Conservation (phyloP, 2,113 vertebrate genomes). For the Dromas ardeola region DNA sequence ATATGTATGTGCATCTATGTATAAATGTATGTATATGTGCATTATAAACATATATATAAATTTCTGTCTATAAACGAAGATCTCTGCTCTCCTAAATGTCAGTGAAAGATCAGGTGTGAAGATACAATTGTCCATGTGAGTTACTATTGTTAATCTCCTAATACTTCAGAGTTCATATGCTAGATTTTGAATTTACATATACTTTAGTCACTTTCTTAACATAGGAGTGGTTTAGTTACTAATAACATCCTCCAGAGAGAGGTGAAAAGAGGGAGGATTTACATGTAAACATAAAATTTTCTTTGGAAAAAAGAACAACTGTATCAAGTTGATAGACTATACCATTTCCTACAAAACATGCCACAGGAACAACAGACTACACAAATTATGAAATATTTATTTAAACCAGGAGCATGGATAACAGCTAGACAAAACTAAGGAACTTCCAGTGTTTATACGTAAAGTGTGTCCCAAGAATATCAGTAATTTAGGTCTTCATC, state of each 20-base stretch:
- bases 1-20: background rate
- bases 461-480: background rate
- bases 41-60: background rate
- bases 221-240: background rate
- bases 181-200: background rate
- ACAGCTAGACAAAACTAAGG: background rate
- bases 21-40: background rate
- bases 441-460: background rate
- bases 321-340: background rate
- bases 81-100: background rate
- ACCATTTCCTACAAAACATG: background rate
- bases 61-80: background rate
- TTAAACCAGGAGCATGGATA: background rate
- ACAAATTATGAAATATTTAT: background rate
- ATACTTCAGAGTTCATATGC: background rate
- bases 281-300: background rate
- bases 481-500: background rate
- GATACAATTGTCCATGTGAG: background rate
- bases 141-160: background rate
- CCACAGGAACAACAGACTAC: background rate
- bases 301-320: background rate
- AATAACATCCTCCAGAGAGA: background rate
- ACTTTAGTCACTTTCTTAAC: background rate
- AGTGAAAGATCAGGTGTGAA: background rate
- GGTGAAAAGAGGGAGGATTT: background rate